Evolutionary conservation across 2,797 vertebrate species (phyloP), one percentile per base, ranked within the genome.

Genomic region (Austrolebias charrua): DNA sequence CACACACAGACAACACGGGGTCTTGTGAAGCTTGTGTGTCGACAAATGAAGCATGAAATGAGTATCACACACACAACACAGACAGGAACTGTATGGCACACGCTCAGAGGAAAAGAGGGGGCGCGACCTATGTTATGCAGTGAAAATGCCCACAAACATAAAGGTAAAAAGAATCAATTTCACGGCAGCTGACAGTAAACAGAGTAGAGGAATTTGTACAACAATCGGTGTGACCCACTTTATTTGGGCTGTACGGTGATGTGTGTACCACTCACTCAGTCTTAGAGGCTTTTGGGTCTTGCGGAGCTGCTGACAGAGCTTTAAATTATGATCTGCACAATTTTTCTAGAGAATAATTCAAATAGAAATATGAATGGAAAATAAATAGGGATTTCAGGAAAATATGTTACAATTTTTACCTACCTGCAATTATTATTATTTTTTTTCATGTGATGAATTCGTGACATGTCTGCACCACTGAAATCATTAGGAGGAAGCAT

Each of bases 41-140:
- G 42, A 80, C 84, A 86, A 90, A 90, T 88, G 82, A 88, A 88
- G 82, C 81, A 69, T 90, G 87, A 91, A 90, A 90, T 89, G 83
- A 90, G 78, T 70, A 76, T 77, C 77, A 81, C 46, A 14, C 56
- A 60, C 85, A 69, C 71, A 57, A 82, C 76, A 72, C 66, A 80
- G 75, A 86, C 70, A 56, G 82, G 77, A 80, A 83, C 43, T 75
- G 60, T 78, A 73, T 15, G 63, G 62, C 4, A 49, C 70, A 63
- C 72, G 48, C 67, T 55, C 5, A 55, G 54, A 48, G 67, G 46
- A 66, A 55, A 66, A 55, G 57, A 73, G 53, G 73, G 70, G 63
- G 69, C 68, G 71, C 71, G 31, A 76, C 76, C 75, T 62, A 72
- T 75, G 72, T 81, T 64, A 68, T 47, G 56, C 62, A 20, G 62